Percentiles rank a stretch among this genome's conserved stretches.
These are phyloP conservation scores for Enchytraeus crypticus DNA, from an alignment of 2,888 invertebrate genomes.

Conservation along the genomic window DNA sequence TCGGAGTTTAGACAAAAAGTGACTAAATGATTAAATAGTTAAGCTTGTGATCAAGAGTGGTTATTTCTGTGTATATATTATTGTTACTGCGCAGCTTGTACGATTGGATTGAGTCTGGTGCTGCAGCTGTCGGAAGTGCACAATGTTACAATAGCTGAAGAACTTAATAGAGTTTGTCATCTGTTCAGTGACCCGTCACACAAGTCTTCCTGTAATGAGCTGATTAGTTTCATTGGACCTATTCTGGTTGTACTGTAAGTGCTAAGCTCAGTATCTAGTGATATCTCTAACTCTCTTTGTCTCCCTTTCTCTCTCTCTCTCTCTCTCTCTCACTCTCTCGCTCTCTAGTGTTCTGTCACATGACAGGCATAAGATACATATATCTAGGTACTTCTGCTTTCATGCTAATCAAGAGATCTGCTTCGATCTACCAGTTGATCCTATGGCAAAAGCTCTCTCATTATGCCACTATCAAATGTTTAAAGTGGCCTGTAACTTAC, in stretches of 20 bases:
- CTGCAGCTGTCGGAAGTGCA: constrained; percentile 37
- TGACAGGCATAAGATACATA: not conserved
- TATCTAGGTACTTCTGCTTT: too few species aligned
- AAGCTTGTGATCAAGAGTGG: not conserved
- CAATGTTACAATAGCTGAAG: constrained; percentile 32
- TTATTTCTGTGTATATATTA: not conserved
- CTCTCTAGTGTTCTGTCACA: not conserved
- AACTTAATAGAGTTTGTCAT: constrained; percentile 32
- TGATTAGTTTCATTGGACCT: constrained; percentile 31
- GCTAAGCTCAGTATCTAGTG: not conserved
- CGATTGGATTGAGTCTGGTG: constrained; percentile 31
- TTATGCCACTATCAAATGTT: too few species aligned
- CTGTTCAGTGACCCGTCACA: constrained; percentile 16
- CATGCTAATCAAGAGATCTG: too few species aligned
- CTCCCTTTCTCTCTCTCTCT: not conserved
- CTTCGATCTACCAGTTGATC: too few species aligned
- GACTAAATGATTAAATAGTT: not conserved
- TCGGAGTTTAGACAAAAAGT: not conserved
- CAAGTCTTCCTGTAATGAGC: constrained; percentile 29
- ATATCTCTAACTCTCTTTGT: not conserved
- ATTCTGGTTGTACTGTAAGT: constrained; percentile 21
- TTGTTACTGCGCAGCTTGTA: constrained; percentile 33
- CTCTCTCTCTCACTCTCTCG: not conserved
- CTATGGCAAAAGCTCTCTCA: too few species aligned
- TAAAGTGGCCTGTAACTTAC: too few species aligned